Base-by-base conservation (phyloP, 2,113 vertebrate species). In the Hiodon tergisus region DNA sequence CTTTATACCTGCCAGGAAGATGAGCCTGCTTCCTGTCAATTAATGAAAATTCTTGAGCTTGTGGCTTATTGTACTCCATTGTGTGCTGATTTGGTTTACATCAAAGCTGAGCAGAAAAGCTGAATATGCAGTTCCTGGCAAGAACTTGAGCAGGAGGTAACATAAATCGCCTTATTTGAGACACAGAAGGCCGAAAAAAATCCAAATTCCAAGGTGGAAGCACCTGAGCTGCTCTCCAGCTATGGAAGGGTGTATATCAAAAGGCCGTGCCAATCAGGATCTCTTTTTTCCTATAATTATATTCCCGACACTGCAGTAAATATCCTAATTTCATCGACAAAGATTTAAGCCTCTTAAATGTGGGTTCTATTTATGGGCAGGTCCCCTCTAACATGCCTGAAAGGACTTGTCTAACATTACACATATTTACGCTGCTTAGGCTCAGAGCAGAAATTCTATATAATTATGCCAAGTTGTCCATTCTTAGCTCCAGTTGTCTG, bases 401-500 rank as follows among this genome's bases (percentile, higher is more conserved):
- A 85, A 87, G 84, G 82, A 80, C 72, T 81, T 78, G 85, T 89
- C 84, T 88, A 83, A 84, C 84, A 13, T 90, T 90, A 88, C 89
- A 86, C 78, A 79, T 83, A 79, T 87, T 88, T 86, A 87, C 71
- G 47, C 82, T 76, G 80, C 85, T 82, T 77, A 80, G 70, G 81
- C 75, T 79, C 65, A 65, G 62, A 77, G 79, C 74, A 74, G 83
- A 79, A 85, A 86, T 85, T 55, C 65, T 74, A 86, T 90, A 83
- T 90, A 89, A 91, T 90, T 90, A 90, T 88, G 82, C 80, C 86
- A 82, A 85, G 84, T 79, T 77, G 73, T 80, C 85, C 80, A 83
- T 59, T 80, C 86, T 79, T 81, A 86, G 88, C 83, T 83, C 80
- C 82, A 89, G 86, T 83, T 82, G 85, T 83, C 51, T 80, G 81